Base-by-base conservation (phyloP, 2,888 invertebrate species). In the Hypomecis atomaria region DNA sequence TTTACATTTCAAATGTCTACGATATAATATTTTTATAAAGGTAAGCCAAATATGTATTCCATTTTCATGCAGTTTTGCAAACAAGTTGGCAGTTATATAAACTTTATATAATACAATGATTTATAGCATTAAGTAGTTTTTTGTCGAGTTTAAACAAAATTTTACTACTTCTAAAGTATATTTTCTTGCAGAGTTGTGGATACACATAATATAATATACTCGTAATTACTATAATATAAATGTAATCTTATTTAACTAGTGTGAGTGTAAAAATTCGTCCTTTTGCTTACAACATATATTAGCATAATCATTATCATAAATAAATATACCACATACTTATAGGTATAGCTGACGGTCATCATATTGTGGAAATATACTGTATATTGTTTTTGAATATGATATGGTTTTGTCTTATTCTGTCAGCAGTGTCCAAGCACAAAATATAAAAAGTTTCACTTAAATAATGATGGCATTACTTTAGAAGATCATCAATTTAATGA, bases 211-310 rank as follows among this genome's bases (percentile, higher is more conserved):
- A n/a, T n/a, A n/a, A 53, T 49, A 62, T 11, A 11, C 6, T 40
- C 40, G 43, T 43, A 37, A 13, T 4, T 37, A 50, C 23, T 37
- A n/a, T 44, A 45, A 38, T 44, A 47, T 63, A 56, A 43, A 42
- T 13, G 11, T 57, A 44, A 59, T 43, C 65, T 67, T 67, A 65
- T 38, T 54, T 10, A 52, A 75, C 74, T 77, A 77, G 76, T 81
- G 81, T 75, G 61, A 82, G 80, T 80, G 80, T 76, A 72, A 83
- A 84, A 86, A 86, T 86, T 87, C 85, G 85, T 84, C 84, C 78
- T 83, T 81, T 78, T 72, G 71, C 79, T 79, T 81, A 78, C 68
- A 71, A 76, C 73, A 72, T 75, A 73, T 66, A 54, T 69, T 23
- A 44, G 47, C 7, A 34, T 40, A 8, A 40, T 52, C 4, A 52